Base-by-base conservation (phyloP, 2,888 invertebrate species). In the Heliconius ethilla region DNA sequence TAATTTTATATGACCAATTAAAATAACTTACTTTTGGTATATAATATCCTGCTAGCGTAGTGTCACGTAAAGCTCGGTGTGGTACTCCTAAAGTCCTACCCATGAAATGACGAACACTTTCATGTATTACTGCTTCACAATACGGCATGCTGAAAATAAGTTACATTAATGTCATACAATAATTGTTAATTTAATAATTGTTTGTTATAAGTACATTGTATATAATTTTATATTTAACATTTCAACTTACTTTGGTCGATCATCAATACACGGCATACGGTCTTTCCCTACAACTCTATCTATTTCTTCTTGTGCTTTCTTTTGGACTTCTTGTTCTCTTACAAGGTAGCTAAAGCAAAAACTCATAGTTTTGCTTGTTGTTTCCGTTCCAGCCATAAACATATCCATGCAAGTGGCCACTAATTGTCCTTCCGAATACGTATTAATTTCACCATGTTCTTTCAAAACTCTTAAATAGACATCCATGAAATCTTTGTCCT, bases 361-460 rank as follows among this genome's bases (percentile, higher is more conserved):
- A 45, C 96, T 96, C 85, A 98, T 92, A 55, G 96, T 96, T 87
- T 98, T 97, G 75, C 96, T 96, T 0, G 98, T 97, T 0, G 98
- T 98, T 90, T 98, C 98, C 0, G 97, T 97, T 0, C 98, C 98
- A 33, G 98, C 98, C 95, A 98, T 96, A 84, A 98, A 98, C 95
- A 98, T 95, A 84, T 98, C 98, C 95, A 98, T 94, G 84, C 97
- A 97, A 84, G 97, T 96, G 0, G 97, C 97, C 78, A 98, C 89
- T 75, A 98, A 89, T 84, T 98, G 98, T 13, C 96, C 95, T 87
- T 98, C 97, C 82, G 95, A 94, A 86, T 96, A 96, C 4, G 95
- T 95, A 0, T 92, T 89, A 5, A 94, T 90, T 76, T 95, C 95
- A 13, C 95, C 95, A 27, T 95, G 90, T 6, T 96, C 95, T 70